Percentiles rank a stretch among this genome's conserved stretches.
Conservation (phyloP, 2,888 invertebrate species). For the Caenorhabditis sinica region DNA sequence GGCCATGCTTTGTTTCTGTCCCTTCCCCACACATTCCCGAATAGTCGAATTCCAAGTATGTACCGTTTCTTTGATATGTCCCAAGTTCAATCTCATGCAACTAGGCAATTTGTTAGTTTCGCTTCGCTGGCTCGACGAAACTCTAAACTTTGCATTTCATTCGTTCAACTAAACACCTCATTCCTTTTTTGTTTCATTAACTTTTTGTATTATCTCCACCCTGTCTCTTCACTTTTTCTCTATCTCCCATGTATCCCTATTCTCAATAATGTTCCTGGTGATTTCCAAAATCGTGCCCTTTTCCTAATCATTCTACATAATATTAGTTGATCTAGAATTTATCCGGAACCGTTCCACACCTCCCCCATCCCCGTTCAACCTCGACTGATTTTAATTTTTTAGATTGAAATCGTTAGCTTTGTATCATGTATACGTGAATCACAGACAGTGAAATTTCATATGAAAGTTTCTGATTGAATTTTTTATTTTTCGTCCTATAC, state of each 20-base stretch:
- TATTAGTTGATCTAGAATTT: neutral
- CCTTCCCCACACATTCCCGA: neutral
- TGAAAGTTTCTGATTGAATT: constrained; percentile 40
- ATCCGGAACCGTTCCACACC: neutral
- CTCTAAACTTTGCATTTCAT: constrained; percentile 41
- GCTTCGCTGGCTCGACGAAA: constrained; percentile 52
- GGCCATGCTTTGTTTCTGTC: constrained; percentile 32
- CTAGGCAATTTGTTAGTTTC: constrained; percentile 39
- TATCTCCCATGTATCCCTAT: constrained; percentile 1
- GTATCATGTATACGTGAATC: constrained; percentile 21
- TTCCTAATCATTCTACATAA: neutral
- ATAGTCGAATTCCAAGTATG: constrained; percentile 37
- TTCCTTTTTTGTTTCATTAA: constrained; percentile 19
- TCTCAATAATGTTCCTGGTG: constrained; percentile 39
- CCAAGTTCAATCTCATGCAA: constrained; percentile 23
- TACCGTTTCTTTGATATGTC: constrained; percentile 44
- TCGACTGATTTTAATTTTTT: too few relatives aligned
- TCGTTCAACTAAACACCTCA: constrained; percentile 47
- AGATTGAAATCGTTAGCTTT: constrained; percentile 3
- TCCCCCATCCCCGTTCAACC: constrained; percentile 5
- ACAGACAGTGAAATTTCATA: constrained; percentile 47
- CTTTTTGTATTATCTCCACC: neutral
- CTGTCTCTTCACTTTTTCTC: neutral
- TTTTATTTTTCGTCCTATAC: constrained; percentile 45
- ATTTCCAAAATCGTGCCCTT: constrained; percentile 42